These are phyloP conservation scores for Prolemur simus DNA, from an alignment of 2,113 vertebrate species.

Conservation along the genomic window DNA sequence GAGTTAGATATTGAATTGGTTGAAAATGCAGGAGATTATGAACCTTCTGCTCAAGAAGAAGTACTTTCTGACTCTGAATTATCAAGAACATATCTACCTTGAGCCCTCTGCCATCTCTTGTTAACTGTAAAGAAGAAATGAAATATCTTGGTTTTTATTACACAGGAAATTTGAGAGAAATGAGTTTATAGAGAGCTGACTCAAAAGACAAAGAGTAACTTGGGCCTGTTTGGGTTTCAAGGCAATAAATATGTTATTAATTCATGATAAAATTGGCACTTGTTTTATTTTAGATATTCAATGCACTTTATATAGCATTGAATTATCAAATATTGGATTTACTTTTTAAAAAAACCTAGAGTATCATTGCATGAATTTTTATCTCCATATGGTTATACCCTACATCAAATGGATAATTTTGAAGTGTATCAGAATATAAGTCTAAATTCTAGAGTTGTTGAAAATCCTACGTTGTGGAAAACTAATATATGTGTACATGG, in stretches of 20 bases:
- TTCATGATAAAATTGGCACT: slow-evolving; percentile 76
- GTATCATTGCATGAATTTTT: slow-evolving; percentile 81
- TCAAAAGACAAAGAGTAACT: slow-evolving; percentile 73
- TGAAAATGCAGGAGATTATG: slow-evolving; percentile 83
- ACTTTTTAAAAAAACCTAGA: slow-evolving; percentile 56
- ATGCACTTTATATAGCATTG: slow-evolving; percentile 77
- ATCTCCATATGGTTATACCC: slow-evolving; percentile 63
- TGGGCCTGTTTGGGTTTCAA: slow-evolving; percentile 76
- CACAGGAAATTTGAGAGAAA: slow-evolving; percentile 50
- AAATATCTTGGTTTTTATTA: slow-evolving; percentile 71
- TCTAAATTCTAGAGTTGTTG: slow-evolving; percentile 70
- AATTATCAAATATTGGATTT: slow-evolving; percentile 71
- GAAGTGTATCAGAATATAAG: slow-evolving; percentile 73
- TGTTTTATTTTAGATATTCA: slow-evolving; percentile 82
- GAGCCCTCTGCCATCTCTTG: slow-evolving; percentile 68
- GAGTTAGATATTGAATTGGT: slow-evolving; percentile 89
- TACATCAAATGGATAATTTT: slow-evolving; percentile 69
- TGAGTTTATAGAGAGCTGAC: slow-evolving; percentile 75
- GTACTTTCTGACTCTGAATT: slow-evolving; percentile 89
- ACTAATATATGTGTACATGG: slow-evolving; percentile 65
- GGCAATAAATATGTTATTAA: slow-evolving; percentile 83
- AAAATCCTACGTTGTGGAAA: slow-evolving; percentile 66
- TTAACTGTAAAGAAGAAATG: slow-evolving; percentile 61
- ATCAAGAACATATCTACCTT: slow-evolving; percentile 83
- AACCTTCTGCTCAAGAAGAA: slow-evolving; percentile 86